A percentile compares a stretch with the other conserved stretches of the same genome.
Conservation (phyloP, 2,888 invertebrate genomes). For the Brachyptera risi region DNA sequence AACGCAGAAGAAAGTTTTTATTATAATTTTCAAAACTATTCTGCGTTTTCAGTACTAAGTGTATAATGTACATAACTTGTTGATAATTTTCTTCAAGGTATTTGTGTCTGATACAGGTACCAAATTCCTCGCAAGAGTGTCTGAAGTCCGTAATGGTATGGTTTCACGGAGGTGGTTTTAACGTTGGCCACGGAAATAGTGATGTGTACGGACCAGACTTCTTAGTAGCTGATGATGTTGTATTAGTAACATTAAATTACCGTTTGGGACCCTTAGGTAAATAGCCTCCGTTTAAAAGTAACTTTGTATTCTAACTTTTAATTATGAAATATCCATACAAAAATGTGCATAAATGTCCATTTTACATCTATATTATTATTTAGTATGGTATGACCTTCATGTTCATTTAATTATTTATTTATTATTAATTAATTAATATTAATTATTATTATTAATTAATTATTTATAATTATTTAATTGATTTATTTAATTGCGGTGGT, state of each 20-base stretch:
- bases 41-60: too few relatives aligned
- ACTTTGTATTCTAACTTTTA: too few relatives aligned
- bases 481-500: too few relatives aligned
- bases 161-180: slow-evolving; percentile 51
- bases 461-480: too few relatives aligned
- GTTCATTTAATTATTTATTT: too few relatives aligned
- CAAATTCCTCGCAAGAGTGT: slow-evolving; percentile 19
- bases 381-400: too few relatives aligned
- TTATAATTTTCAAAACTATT: neutral
- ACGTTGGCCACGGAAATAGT: slow-evolving; percentile 19
- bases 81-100: neutral
- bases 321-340: too few relatives aligned
- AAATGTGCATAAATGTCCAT: too few relatives aligned
- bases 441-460: too few relatives aligned
- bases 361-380: too few relatives aligned
- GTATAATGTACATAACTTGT: neutral
- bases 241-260: slow-evolving; percentile 27
- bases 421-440: too few relatives aligned
- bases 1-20: neutral
- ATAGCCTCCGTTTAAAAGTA: neutral
- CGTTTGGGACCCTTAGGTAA: slow-evolving; percentile 30
- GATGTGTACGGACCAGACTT: slow-evolving; percentile 30
- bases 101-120: neutral
- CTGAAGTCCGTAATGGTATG: slow-evolving; percentile 48
- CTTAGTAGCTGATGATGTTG: slow-evolving; percentile 29